Evolutionary conservation across 2,113 vertebrate genomes (phyloP), one percentile per base, ranked within the genome.

Genomic region (Hiodon alosoides): DNA sequence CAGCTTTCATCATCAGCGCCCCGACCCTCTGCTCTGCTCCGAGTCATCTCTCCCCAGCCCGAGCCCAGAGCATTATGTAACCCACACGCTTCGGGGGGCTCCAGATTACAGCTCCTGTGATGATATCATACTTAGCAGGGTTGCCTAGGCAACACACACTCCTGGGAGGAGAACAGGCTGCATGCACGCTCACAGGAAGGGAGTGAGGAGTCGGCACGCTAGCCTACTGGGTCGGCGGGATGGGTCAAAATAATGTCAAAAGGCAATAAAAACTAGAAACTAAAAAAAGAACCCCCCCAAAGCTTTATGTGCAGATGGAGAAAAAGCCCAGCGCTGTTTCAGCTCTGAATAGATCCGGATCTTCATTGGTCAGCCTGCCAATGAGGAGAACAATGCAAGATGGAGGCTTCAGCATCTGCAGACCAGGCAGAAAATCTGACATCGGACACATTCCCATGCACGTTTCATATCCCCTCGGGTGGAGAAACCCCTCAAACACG

Each of bases 81-180:
- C 69, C 73, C 62, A 65, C 3, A 47, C 72, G 83, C 80, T 83
- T 84, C 76, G 80, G 59, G 77, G 76, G 80, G 79, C 83, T 84
- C 80, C 79, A 75, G 76, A 76, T 79, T 79, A 82, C 78, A 73
- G 75, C 1, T 71, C 53, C 16, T 5, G 16, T 2, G 4, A 76
- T 86, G 85, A 89, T 77, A 76, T 86, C 84, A 85, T 17, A 79
- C 74, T 74, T 79, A 80, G 81, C 78, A 78, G 14, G 17, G 83
- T 87, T 85, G 62, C 84, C 51, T 73, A 82, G 83, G 84, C 69
- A 88, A 88, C 76, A 4, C 55, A 17, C 58, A 67, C 75, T 59
- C 58, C 47, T 47, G 75, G 68, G 17, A 70, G 14, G 60, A 31
- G 31, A 31, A 4, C 14, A 10, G 53, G 50, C 64, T 46, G n/a